Conservation (phyloP, 2,113 vertebrate species). For the Lanius collurio region DNA sequence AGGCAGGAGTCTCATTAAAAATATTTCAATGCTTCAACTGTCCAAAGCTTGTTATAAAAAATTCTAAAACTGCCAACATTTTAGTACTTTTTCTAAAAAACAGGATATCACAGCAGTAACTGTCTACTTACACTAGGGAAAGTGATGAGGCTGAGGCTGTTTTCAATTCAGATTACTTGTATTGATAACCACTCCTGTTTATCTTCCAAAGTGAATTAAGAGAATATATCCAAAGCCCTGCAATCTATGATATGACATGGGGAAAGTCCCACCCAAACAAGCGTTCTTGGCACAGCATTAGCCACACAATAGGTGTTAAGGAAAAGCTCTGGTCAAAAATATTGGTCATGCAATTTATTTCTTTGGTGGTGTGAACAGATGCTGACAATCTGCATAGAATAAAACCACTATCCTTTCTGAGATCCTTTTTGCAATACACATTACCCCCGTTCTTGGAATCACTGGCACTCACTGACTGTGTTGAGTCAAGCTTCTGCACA, state of each 20-base stretch:
- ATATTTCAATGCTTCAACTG: neutral
- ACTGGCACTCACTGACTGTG: rapidly evolving
- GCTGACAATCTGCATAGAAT: neutral
- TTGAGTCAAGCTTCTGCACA: neutral
- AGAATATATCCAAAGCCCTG: neutral
- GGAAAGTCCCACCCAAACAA: neutral
- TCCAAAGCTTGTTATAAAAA: neutral
- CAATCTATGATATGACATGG: too few relatives aligned
- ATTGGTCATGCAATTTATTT: neutral
- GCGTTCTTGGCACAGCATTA: neutral
- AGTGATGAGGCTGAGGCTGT: neutral
- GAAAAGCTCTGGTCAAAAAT: neutral
- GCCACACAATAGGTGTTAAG: neutral
- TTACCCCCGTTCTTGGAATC: neutral
- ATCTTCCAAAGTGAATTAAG: neutral
- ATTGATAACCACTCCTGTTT: neutral
- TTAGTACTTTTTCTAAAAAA: neutral
- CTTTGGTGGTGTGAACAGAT: neutral
- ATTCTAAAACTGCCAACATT: neutral
- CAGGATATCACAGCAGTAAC: neutral
- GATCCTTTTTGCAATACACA: neutral
- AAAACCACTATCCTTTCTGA: neutral
- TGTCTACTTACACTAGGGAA: neutral
- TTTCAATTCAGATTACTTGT: neutral
- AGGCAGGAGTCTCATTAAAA: neutral